phyloP scores from a whole-genome alignment of 2,797 vertebrate species.

The Poeciliopsis turneri region DNA sequence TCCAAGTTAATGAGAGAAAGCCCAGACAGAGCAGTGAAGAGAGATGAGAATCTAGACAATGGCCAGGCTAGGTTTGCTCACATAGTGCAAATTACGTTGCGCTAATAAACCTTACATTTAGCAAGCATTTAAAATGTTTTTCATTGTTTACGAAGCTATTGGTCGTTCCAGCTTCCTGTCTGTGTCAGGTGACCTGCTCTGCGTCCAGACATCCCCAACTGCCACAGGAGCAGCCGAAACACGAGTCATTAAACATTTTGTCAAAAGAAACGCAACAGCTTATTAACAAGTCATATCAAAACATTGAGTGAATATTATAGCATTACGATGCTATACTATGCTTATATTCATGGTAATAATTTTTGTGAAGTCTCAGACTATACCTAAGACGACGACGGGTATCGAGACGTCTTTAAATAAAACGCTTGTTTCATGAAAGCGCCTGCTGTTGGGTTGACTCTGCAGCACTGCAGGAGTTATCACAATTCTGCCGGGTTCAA shows the following conservation, averaged over 20 bases:
- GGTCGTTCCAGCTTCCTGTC: not conserved
- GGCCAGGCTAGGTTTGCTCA: not conserved
- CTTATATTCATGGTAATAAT: not conserved
- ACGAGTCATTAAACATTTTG: not conserved
- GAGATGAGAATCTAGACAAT: too few species aligned
- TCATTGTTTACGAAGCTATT: not conserved
- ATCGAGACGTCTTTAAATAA: conserved; percentile 21
- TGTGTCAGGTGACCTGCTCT: not conserved
- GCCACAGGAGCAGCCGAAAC: not conserved
- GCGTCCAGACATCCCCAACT: not conserved
- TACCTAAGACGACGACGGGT: not conserved
- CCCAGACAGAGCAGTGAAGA: too few species aligned
- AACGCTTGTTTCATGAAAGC: conserved; percentile 27
- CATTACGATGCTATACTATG: not conserved
- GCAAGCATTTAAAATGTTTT: not conserved
- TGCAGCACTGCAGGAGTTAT: conserved; percentile 14
- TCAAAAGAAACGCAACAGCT: not conserved
- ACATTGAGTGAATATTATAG: not conserved
- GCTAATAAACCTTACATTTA: not conserved
- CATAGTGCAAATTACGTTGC: not conserved
- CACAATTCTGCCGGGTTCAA: conserved; percentile 15
- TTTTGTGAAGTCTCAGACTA: not conserved
- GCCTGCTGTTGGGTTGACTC: conserved; percentile 20
- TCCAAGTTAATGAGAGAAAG: too few species aligned
- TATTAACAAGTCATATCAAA: not conserved